Percentiles rank a stretch among this genome's conserved stretches.
phyloP scores from a whole-genome alignment of 2,113 vertebrate genomes.

The Pontoporia blainvillei region DNA sequence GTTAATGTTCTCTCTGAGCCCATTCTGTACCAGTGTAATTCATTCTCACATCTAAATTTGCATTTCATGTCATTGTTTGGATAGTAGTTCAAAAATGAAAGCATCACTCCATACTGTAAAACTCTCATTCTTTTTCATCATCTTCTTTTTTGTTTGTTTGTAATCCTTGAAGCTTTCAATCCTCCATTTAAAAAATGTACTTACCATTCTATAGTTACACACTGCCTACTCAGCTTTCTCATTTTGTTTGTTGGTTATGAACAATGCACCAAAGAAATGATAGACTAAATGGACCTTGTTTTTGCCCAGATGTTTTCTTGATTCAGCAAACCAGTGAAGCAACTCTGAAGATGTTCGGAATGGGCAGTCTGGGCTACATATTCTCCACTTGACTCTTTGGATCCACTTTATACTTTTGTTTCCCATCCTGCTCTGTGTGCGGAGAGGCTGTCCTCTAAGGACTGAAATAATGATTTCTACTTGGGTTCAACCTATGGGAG shows the following conservation, averaged over 20 bases:
- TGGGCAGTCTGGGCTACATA: neutral
- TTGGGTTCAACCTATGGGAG: neutral
- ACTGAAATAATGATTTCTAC: neutral
- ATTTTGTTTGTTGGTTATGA: constrained; percentile 9
- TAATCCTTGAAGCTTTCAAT: neutral
- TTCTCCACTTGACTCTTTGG: neutral
- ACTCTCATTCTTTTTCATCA: neutral
- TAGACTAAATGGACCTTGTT: neutral
- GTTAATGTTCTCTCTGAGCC: neutral
- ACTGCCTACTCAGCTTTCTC: neutral
- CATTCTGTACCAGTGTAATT: neutral
- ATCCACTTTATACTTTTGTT: neutral
- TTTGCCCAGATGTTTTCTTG: neutral
- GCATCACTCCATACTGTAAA: neutral
- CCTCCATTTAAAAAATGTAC: neutral
- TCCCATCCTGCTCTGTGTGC: neutral
- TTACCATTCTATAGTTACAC: neutral
- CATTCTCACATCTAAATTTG: neutral
- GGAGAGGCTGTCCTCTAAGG: neutral
- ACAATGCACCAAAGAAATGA: neutral
- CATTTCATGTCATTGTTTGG: neutral
- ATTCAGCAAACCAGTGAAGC: neutral
- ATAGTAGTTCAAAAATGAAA: neutral
- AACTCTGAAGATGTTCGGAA: neutral
- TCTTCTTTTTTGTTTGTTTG: neutral